Conservation (phyloP, 1,140 invertebrate species). For the Elymnias hypermnestra region DNA sequence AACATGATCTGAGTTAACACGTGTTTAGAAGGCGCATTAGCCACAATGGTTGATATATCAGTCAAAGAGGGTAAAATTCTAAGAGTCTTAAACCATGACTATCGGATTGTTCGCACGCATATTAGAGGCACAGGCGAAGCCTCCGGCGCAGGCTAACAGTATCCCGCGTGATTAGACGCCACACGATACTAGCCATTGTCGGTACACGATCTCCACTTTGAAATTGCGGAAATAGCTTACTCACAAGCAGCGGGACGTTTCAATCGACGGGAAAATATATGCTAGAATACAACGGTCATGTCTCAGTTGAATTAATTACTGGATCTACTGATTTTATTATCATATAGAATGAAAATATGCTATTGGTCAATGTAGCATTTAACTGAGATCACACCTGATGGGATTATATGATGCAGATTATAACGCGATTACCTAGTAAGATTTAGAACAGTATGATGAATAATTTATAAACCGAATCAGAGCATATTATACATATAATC, state of each 20-base stretch:
- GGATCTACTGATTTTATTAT: constrained; percentile 24
- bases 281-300: constrained; percentile 27
- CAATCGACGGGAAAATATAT: constrained; percentile 49
- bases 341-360: constrained; percentile 17
- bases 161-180: constrained; percentile 68
- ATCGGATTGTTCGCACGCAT: constrained; percentile 70
- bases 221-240: constrained; percentile 72
- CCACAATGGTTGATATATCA: constrained; percentile 1
- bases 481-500: too few species aligned
- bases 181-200: constrained; percentile 71
- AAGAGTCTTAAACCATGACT: constrained; percentile 32
- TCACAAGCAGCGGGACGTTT: constrained; percentile 66
- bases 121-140: constrained; percentile 51
- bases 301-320: constrained; percentile 30
- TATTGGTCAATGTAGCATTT: too few species aligned
- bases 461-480: too few species aligned
- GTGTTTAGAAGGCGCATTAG: background rate
- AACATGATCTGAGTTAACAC: background rate
- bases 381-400: too few species aligned
- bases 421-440: too few species aligned
- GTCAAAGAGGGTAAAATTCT: constrained; percentile 9
- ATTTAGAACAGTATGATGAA: too few species aligned
- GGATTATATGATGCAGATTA: too few species aligned
- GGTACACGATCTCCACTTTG: constrained; percentile 60
- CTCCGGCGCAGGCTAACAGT: constrained; percentile 61